These are phyloP conservation scores for Cataglyphis rosenhaueri DNA, from an alignment of 2,888 invertebrate genomes.

Conservation along the genomic window DNA sequence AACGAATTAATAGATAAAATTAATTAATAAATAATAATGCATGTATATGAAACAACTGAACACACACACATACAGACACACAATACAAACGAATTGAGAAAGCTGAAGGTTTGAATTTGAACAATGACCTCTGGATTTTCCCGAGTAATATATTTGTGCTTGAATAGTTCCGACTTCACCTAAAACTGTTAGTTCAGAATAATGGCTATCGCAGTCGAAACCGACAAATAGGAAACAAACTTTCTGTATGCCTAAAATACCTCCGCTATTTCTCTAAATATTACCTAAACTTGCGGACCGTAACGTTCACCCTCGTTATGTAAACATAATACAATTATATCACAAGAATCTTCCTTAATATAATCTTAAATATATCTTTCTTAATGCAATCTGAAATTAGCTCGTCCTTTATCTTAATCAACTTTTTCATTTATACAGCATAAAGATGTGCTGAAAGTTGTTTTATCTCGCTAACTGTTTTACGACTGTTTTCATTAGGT, in stretches of 20 bases:
- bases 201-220: constrained; percentile 42
- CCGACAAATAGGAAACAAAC: constrained; percentile 52
- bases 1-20: background rate
- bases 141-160: constrained; percentile 40
- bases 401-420: constrained; percentile 26
- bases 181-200: constrained; percentile 37
- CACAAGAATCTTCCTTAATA: constrained; percentile 10
- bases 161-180: constrained; percentile 33
- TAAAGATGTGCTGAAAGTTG: background rate
- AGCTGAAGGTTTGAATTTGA: constrained; percentile 37
- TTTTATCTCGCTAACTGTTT: background rate
- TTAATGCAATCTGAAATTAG: constrained; percentile 16
- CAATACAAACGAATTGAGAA: constrained; percentile 16
- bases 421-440: constrained; percentile 16
- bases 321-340: background rate
- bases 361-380: constrained; percentile 20
- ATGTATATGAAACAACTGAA: background rate
- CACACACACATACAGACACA: background rate
- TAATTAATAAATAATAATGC: constrained; percentile 9
- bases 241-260: constrained; percentile 37
- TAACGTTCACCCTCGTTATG: background rate
- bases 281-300: constrained; percentile 9
- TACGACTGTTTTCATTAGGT: constrained; percentile 1
- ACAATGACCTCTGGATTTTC: constrained; percentile 37
- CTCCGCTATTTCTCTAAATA: constrained; percentile 35